Evolutionary conservation across 1,140 invertebrate species (phyloP).

Genomic region (Macrotrachela quadricornifera): DNA sequence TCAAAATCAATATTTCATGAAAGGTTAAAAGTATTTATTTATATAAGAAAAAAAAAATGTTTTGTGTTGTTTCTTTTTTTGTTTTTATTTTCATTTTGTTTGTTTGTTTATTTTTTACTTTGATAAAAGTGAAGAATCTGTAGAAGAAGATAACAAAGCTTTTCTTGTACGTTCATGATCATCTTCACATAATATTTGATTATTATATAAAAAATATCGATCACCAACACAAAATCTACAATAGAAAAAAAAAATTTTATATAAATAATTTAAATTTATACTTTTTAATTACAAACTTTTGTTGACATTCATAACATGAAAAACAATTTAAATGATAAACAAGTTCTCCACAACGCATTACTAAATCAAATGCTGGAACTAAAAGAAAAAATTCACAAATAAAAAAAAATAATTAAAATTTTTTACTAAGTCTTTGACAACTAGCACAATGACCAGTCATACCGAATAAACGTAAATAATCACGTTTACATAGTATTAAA

Average conservation of each 20-base stretch:
- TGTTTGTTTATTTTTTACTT: too few species aligned
- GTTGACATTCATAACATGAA: slow-evolving; percentile 81
- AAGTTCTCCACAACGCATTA: slow-evolving; percentile 67
- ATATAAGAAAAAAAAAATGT: too few species aligned
- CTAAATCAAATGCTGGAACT: slow-evolving; percentile 88
- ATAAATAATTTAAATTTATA: slow-evolving; percentile 8
- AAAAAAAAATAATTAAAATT: slow-evolving; percentile 35
- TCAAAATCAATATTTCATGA: too few species aligned
- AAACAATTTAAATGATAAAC: slow-evolving; percentile 89
- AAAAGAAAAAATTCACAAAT: slow-evolving; percentile 45
- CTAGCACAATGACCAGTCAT: slow-evolving; percentile 73
- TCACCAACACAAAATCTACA: slow-evolving; percentile 78
- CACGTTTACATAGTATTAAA: slow-evolving; percentile 69
- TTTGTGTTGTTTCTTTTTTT: too few species aligned
- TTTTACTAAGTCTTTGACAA: slow-evolving; percentile 11
- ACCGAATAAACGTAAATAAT: slow-evolving; percentile 76
- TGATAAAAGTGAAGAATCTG: too few species aligned
- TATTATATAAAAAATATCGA: slow-evolving; percentile 69
- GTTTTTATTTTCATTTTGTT: too few species aligned
- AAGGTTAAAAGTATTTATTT: too few species aligned
- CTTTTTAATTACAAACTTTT: slow-evolving; percentile 44
- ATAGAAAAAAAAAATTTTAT: slow-evolving; percentile 15
- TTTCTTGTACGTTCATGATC: slow-evolving; percentile 46
- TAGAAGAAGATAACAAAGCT: too few species aligned
- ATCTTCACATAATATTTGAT: slow-evolving; percentile 76